A percentile compares a stretch with the other conserved stretches of the same genome.
phyloP scores from a whole-genome alignment of 1,140 invertebrate genomes.

The Ctenoplectra terminalis region DNA sequence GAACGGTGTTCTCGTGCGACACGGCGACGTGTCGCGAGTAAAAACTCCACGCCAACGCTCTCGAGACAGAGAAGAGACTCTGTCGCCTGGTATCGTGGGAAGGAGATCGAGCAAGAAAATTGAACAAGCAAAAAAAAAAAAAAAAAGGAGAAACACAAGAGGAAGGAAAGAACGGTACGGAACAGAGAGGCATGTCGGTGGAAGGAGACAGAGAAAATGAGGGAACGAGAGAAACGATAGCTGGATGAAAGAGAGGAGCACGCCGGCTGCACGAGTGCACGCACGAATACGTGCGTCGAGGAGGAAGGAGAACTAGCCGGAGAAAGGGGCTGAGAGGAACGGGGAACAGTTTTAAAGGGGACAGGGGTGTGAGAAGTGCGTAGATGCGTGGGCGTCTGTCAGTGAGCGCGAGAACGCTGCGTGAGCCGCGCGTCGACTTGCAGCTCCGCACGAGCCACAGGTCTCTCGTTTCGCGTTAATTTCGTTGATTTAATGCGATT shows the following conservation, averaged over 20 bases:
- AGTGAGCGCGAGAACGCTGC: slow-evolving; percentile 65
- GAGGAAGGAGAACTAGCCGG: slow-evolving; percentile 9
- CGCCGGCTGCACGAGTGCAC: slow-evolving; percentile 7
- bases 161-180: background rate
- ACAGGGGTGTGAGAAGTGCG: slow-evolving; percentile 40
- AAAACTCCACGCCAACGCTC: background rate
- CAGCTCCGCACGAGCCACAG: slow-evolving; percentile 31
- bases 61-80: background rate
- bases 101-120: background rate
- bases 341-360: background rate
- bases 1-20: background rate
- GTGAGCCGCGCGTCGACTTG: slow-evolving; percentile 52
- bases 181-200: background rate
- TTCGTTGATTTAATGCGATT: background rate
- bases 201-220: background rate
- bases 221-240: background rate
- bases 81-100: background rate
- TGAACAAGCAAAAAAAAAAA: slow-evolving; percentile 7
- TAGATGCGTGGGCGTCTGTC: slow-evolving; percentile 71
- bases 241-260: background rate
- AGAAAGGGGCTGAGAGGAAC: background rate
- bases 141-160: background rate
- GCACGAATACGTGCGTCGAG: background rate
- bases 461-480: background rate
- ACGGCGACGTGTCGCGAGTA: background rate